Evolutionary conservation across 2,113 vertebrate species (phyloP).

Genomic region (Phaethon lepturus): DNA sequence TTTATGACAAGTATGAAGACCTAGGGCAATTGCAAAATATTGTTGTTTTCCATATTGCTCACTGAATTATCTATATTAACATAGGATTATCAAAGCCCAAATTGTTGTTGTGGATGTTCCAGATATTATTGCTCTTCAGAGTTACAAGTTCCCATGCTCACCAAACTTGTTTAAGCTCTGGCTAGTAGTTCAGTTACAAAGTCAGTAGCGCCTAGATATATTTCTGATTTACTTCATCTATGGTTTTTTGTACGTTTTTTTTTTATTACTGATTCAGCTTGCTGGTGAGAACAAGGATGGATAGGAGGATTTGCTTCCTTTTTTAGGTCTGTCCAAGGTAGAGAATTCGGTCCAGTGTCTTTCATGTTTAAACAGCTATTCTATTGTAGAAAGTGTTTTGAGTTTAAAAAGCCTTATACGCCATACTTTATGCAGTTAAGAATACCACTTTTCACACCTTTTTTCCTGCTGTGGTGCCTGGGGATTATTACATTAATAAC

Average conservation of each 20-base stretch:
- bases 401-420: not conserved
- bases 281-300: not conserved
- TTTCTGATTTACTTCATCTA: not conserved
- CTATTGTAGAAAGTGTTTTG: not conserved
- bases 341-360: not conserved
- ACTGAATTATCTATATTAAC: not conserved
- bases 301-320: not conserved
- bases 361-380: not conserved
- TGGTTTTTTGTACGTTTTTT: not conserved
- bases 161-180: not conserved
- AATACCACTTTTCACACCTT: not conserved
- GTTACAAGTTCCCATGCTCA: not conserved
- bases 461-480: not conserved
- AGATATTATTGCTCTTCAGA: not conserved
- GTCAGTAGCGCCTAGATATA: rapidly evolving
- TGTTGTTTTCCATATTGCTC: not conserved
- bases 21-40: not conserved
- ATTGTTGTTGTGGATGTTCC: not conserved
- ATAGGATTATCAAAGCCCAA: not conserved
- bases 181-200: not conserved
- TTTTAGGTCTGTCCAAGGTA: not conserved
- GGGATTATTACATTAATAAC: not conserved
- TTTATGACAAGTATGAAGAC: not conserved
- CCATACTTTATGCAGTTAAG: not conserved
- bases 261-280: not conserved